phyloP scores from a whole-genome alignment of 1,140 invertebrate genomes.

The Drosophila aff. region DNA sequence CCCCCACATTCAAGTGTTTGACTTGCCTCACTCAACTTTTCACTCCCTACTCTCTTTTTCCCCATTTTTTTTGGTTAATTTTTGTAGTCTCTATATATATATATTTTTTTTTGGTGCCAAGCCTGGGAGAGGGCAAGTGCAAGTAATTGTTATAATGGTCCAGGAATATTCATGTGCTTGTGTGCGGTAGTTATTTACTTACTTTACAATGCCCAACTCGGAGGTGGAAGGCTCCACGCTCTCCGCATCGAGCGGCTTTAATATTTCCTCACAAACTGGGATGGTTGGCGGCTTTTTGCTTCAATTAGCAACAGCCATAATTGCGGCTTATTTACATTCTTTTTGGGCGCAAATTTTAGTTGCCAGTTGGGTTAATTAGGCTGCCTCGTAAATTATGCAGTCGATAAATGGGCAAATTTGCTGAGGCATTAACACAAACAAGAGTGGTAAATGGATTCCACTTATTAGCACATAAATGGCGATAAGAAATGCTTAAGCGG shows the following conservation, averaged over 20 bases:
- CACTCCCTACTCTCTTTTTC: slow-evolving; percentile 8
- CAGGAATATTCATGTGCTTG: slow-evolving; percentile 45
- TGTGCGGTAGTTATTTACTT: slow-evolving; percentile 39
- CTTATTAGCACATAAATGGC: slow-evolving; percentile 23
- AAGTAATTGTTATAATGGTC: slow-evolving; percentile 60
- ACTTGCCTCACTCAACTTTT: slow-evolving; percentile 52
- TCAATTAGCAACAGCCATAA: slow-evolving; percentile 56
- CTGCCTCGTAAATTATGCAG: slow-evolving; percentile 45
- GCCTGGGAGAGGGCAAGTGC: slow-evolving; percentile 38
- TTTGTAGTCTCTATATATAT: slow-evolving; percentile 20
- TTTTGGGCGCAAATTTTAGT: slow-evolving; percentile 41
- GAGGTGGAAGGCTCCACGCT: slow-evolving; percentile 13
- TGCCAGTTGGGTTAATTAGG: slow-evolving; percentile 40
- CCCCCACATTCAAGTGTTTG: slow-evolving; percentile 46
- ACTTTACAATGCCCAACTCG: slow-evolving; percentile 40
- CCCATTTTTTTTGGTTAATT: slow-evolving; percentile 26
- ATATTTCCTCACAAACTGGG: slow-evolving; percentile 24
- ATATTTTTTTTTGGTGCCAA: slow-evolving; percentile 24
- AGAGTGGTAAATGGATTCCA: slow-evolving; percentile 26
- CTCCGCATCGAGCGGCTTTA: slow-evolving; percentile 9
- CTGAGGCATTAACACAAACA: neutral
- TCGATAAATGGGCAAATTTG: slow-evolving; percentile 47
- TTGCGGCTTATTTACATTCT: slow-evolving; percentile 47
- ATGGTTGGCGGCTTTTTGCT: slow-evolving; percentile 32
- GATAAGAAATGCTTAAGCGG: neutral